A percentile compares a stretch with the other conserved stretches of the same genome.
Evolutionary conservation across 2,797 vertebrate genomes (phyloP).

Genomic region (Danionella dracula): DNA sequence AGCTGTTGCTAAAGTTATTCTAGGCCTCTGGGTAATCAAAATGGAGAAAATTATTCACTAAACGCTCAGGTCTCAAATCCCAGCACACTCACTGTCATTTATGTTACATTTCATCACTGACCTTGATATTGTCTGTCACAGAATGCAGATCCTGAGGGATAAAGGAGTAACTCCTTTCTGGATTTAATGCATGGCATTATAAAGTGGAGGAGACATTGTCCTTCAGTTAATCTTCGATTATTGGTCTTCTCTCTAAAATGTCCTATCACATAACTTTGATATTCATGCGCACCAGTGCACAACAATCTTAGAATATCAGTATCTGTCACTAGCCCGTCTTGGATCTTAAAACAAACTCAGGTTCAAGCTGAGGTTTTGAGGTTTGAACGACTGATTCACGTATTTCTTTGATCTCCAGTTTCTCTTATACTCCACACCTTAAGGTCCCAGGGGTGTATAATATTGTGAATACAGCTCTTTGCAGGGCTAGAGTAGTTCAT

Average conservation of each 20-base stretch:
- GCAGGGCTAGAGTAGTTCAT: no score
- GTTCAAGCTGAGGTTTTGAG: constrained; percentile 4
- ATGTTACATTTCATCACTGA: constrained; percentile 19
- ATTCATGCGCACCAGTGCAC: constrained; percentile 11
- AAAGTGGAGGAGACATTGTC: constrained; percentile 23
- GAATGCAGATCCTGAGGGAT: constrained; percentile 23
- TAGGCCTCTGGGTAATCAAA: constrained; percentile 27
- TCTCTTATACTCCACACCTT: neutral
- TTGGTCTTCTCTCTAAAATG: constrained; percentile 9
- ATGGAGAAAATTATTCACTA: constrained; percentile 23
- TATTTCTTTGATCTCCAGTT: neutral
- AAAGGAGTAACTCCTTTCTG: constrained; percentile 1
- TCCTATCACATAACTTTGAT: constrained; percentile 1
- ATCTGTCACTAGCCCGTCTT: neutral
- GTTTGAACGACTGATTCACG: neutral
- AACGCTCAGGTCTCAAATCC: constrained; percentile 21
- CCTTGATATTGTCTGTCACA: constrained; percentile 30
- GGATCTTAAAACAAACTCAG: constrained; percentile 27
- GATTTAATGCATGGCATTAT: constrained; percentile 18
- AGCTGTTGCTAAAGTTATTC: constrained; percentile 17
- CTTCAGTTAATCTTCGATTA: constrained; percentile 25
- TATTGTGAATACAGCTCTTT: neutral
- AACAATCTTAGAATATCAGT: neutral
- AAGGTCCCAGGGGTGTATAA: neutral
- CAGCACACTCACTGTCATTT: constrained; percentile 27